Evolutionary conservation across 2,113 vertebrate genomes (phyloP).

Genomic region (Tympanuchus pallidicinctus): DNA sequence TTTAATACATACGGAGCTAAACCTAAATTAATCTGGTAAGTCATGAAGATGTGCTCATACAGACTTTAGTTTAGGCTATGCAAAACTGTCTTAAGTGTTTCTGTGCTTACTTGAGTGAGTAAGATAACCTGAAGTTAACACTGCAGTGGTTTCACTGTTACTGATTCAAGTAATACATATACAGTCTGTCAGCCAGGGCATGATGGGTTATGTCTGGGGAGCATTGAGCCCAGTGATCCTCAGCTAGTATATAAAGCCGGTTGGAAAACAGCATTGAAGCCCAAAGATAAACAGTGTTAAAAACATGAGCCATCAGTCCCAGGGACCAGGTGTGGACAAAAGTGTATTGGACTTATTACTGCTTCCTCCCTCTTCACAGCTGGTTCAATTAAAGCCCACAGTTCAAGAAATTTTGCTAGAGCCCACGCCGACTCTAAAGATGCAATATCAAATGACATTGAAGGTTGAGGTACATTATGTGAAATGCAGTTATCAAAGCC

Average conservation of each 20-base stretch:
- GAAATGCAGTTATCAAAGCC: background rate
- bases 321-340: background rate
- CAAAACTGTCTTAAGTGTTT: background rate
- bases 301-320: background rate
- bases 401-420: background rate
- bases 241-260: background rate
- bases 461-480: background rate
- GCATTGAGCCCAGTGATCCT: background rate
- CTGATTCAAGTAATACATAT: background rate
- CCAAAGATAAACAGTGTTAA: fast-evolving
- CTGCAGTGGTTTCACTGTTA: background rate
- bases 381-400: background rate
- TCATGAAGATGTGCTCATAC: background rate
- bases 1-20: background rate
- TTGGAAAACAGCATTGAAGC: background rate
- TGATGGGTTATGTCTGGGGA: background rate
- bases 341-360: background rate
- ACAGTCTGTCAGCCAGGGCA: background rate
- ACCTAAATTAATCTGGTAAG: background rate
- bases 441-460: background rate
- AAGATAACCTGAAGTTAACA: background rate
- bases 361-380: background rate
- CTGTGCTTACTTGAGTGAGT: background rate
- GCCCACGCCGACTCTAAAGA: background rate
- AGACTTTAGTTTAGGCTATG: background rate